Evolutionary conservation across 2,888 invertebrate genomes (phyloP).

Genomic region (Antheraea assamensis): DNA sequence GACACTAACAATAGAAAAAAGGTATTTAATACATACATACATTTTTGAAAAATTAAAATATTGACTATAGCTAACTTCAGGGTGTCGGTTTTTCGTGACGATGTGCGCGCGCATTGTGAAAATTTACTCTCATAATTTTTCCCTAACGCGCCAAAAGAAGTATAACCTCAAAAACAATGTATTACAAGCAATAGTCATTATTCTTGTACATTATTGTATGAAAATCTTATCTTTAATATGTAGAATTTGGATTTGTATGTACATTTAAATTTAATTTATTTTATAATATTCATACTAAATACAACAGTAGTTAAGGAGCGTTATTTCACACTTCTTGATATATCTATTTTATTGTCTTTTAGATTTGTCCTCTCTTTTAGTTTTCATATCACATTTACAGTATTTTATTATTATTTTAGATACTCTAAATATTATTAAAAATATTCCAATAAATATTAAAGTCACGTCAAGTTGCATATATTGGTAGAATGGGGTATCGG

Average conservation of each 20-base stretch:
- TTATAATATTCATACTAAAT: not conserved
- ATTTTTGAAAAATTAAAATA: too few relatives aligned
- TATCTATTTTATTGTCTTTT: conserved; percentile 32
- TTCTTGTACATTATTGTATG: not conserved
- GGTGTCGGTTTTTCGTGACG: too few relatives aligned
- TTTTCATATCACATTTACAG: conserved; percentile 29
- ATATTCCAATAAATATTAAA: conserved; percentile 34
- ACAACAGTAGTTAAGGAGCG: not conserved
- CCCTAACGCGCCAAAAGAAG: too few relatives aligned
- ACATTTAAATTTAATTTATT: too few relatives aligned
- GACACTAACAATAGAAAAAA: too few relatives aligned
- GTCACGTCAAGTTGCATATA: conserved; percentile 67
- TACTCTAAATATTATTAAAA: conserved; percentile 33
- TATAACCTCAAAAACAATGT: too few relatives aligned
- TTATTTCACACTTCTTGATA: not conserved
- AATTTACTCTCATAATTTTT: too few relatives aligned
- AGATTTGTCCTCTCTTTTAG: conserved; percentile 34
- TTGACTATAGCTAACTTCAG: too few relatives aligned
- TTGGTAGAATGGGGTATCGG: conserved; percentile 80
- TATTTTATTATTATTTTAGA: conserved; percentile 30
- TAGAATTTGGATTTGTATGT: too few relatives aligned
- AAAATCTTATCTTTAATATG: not conserved
- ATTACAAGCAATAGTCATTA: not conserved
- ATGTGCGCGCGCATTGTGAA: too few relatives aligned
- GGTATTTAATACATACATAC: too few relatives aligned